Conservation (phyloP, 2,797 vertebrate genomes). For the Sebastiscus tertius region DNA sequence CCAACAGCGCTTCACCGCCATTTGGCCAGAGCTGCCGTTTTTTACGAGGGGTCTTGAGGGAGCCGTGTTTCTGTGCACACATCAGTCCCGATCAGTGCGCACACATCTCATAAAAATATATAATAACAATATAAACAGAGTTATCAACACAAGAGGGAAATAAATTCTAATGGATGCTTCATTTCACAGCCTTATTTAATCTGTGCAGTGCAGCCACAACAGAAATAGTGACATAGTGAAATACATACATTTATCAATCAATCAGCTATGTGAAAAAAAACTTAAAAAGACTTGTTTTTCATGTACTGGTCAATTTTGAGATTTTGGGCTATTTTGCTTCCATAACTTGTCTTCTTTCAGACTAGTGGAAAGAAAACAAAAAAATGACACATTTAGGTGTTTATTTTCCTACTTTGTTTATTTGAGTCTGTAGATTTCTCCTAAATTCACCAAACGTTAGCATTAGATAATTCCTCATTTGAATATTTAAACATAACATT, state of each 20-base stretch:
- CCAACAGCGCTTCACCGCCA: not conserved
- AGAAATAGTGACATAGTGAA: not conserved
- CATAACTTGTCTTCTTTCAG: too few relatives aligned
- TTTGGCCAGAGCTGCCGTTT: slow-evolving; percentile 11
- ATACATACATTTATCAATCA: not conserved
- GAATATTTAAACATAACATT: too few relatives aligned
- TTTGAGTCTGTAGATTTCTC: too few relatives aligned
- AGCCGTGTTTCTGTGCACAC: slow-evolving; percentile 26
- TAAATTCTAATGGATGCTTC: slow-evolving; percentile 39
- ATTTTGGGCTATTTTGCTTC: too few relatives aligned
- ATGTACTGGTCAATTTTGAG: too few relatives aligned
- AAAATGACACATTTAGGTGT: too few relatives aligned
- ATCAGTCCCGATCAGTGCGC: slow-evolving; percentile 28
- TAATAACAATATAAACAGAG: slow-evolving; percentile 41
- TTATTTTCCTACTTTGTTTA: too few relatives aligned
- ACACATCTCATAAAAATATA: slow-evolving; percentile 43
- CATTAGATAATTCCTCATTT: too few relatives aligned
- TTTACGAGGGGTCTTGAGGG: slow-evolving; percentile 34
- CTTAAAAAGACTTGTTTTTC: not conserved
- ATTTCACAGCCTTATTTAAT: slow-evolving; percentile 42
- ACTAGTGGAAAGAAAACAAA: too few relatives aligned
- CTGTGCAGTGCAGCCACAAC: not conserved
- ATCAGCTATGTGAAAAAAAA: not conserved
- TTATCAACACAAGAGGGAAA: slow-evolving; percentile 31
- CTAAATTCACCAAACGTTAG: too few relatives aligned